Base-by-base conservation (phyloP, 2,113 vertebrate species). In the Podiceps cristatus region DNA sequence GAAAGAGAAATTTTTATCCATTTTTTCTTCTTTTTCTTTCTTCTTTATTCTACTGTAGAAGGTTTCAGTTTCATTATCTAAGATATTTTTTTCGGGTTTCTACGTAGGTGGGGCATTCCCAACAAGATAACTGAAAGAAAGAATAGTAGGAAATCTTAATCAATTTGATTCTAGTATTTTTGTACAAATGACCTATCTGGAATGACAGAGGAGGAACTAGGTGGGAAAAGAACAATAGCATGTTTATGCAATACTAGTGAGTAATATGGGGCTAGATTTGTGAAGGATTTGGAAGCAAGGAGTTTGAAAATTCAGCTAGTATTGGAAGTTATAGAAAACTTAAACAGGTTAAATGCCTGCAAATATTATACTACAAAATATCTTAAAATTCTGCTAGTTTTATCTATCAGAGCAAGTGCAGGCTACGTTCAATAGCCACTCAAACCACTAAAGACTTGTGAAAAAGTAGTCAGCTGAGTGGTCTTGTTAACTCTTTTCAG, bases 141-240 rank as follows among this genome's bases (percentile, higher is more conserved):
- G 89, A 94, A 94, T 93, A 79, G 79, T 63, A 91, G 93, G 94
- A 96, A 96, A 91, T 50, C 25, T 82, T 82, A 76, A 81, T 72
- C 5, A 79, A 28, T 87, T 75, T 85, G 69, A 79, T 96, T 85
- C n/a, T 68, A 44, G 83, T 87, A 22, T 47, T 67, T 87, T 82
- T 58, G 24, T 92, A 66, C 13, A 67, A 68, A 60, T 88, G 8
- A 86, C 59, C 23, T 78, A 40, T 8, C 74, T 66, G 42, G 14
- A 79, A 28, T 79, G 45, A 47, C 53, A 42, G 45, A 68, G 27
- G 82, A 91, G 95, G 93, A 95, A 89, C 64, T 72, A 71, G 19
- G 11, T 63, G 25, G 75, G 62, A 79, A 88, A 82, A 74, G 59
- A 93, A 93, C 66, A 96, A 89, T 72, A 82, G 35, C 16, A 5